phyloP scores from a whole-genome alignment of 2,888 invertebrate species.

The Poecilobothrus nobilitatus region DNA sequence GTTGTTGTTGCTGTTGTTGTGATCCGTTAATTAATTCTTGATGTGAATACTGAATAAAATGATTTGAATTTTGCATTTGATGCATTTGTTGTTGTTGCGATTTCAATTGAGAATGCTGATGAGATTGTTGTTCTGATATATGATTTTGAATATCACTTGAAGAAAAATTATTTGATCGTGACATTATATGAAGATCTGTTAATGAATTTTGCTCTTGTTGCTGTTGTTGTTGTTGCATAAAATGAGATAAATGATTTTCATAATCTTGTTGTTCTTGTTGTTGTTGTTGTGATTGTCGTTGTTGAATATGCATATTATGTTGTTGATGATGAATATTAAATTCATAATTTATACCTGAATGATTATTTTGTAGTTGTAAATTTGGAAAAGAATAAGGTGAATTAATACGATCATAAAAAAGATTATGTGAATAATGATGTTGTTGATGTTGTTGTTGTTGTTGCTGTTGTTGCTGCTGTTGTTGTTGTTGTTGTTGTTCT shows the following conservation, averaged over 20 bases:
- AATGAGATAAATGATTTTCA: slow-evolving; percentile 15
- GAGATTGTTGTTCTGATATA: slow-evolving; percentile 17
- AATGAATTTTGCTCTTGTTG: slow-evolving; percentile 15
- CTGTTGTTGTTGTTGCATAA: slow-evolving; percentile 18
- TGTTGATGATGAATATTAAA: slow-evolving; percentile 8
- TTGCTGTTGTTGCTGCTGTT: slow-evolving; percentile 18
- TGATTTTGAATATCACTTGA: slow-evolving; percentile 10
- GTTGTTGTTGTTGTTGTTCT: slow-evolving; percentile 19
- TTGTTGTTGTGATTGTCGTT: slow-evolving; percentile 22
- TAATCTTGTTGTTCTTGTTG: slow-evolving; percentile 16
- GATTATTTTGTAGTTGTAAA: background rate
- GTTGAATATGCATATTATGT: slow-evolving; percentile 17
- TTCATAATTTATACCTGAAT: slow-evolving; percentile 11
- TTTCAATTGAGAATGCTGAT: slow-evolving; percentile 18
- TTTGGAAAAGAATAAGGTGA: background rate
- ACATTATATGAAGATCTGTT: slow-evolving; percentile 33
- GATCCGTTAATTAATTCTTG: slow-evolving; percentile 27
- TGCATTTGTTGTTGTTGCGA: slow-evolving; percentile 17
- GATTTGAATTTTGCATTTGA: slow-evolving; percentile 21
- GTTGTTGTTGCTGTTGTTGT: slow-evolving; percentile 19
- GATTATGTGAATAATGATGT: background rate
- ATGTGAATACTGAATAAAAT: slow-evolving; percentile 23
- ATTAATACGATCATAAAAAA: background rate
- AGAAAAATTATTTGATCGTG: slow-evolving; percentile 16
- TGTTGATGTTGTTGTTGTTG: slow-evolving; percentile 16